Percentiles rank a stretch among this genome's conserved stretches.
Evolutionary conservation across 2,113 vertebrate species (phyloP).

Genomic region (Ophthalmolycus amberensis): DNA sequence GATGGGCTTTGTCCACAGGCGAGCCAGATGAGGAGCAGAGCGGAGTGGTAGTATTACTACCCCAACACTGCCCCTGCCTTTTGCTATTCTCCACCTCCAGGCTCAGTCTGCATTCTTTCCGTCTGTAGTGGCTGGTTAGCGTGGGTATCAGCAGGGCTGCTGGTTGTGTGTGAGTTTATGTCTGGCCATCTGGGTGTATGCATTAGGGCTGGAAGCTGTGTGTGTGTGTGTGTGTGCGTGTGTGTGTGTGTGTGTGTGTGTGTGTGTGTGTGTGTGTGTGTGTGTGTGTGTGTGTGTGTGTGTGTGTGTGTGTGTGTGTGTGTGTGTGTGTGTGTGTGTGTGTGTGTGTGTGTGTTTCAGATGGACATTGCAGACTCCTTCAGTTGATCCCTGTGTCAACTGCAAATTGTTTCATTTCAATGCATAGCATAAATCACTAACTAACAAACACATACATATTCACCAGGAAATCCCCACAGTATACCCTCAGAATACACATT

Average conservation of each 20-base stretch:
- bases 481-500: not conserved
- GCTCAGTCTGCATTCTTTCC: constrained; percentile 34
- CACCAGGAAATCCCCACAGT: not conserved
- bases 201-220: not conserved
- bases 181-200: constrained; percentile 13
- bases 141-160: not conserved
- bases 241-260: too few species aligned
- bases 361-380: not conserved
- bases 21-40: constrained; percentile 69
- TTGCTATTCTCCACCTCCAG: constrained; percentile 47
- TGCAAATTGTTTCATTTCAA: constrained; percentile 15
- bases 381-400: constrained; percentile 4
- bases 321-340: not conserved
- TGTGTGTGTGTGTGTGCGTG: not conserved
- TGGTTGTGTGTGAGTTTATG: constrained; percentile 18
- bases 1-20: constrained; percentile 71
- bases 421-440: constrained; percentile 8
- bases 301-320: not conserved
- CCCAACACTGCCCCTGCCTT: constrained; percentile 36
- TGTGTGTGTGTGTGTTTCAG: not conserved
- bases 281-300: too few species aligned
- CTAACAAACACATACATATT: not conserved
- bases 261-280: too few species aligned
- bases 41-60: constrained; percentile 54
- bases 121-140: constrained; percentile 31